These are phyloP conservation scores for Danionella dracula DNA, from an alignment of 2,797 vertebrate genomes.

Conservation along the genomic window DNA sequence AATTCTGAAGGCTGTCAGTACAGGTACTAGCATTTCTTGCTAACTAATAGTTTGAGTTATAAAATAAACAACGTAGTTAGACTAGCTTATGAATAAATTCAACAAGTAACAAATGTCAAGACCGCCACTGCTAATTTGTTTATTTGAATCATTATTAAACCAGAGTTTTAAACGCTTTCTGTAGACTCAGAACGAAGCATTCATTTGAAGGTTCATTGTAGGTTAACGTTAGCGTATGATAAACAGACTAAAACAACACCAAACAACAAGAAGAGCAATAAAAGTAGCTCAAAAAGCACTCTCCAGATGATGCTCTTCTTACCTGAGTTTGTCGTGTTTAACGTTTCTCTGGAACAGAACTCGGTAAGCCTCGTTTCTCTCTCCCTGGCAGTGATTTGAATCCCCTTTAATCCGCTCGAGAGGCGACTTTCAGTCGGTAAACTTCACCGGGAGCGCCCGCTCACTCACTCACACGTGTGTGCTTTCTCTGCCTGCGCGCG, in stretches of 20 bases:
- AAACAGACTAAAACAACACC: background rate
- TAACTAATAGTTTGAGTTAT: no score
- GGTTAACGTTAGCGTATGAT: background rate
- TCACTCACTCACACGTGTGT: constrained; percentile 7
- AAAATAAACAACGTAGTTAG: no score
- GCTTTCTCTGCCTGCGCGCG: background rate
- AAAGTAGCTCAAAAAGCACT: no score
- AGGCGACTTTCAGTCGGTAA: background rate
- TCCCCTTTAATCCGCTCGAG: constrained; percentile 15
- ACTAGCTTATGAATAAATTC: no score
- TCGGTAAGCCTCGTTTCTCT: background rate
- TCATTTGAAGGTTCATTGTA: no score
- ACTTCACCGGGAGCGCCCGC: constrained; percentile 8
- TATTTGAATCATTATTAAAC: no score
- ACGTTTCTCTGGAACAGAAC: background rate
- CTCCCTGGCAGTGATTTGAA: constrained; percentile 16
- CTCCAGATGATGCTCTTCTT: background rate
- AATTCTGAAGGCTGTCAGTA: no score
- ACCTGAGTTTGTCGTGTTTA: background rate
- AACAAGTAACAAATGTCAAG: no score
- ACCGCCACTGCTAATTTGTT: no score
- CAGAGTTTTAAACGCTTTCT: no score
- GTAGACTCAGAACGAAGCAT: no score
- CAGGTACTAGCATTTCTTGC: no score
- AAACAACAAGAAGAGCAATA: background rate